Evolutionary conservation across 2,888 invertebrate species (phyloP), one percentile per base, ranked within the genome.

Genomic region (Drosophila lacicola): DNA sequence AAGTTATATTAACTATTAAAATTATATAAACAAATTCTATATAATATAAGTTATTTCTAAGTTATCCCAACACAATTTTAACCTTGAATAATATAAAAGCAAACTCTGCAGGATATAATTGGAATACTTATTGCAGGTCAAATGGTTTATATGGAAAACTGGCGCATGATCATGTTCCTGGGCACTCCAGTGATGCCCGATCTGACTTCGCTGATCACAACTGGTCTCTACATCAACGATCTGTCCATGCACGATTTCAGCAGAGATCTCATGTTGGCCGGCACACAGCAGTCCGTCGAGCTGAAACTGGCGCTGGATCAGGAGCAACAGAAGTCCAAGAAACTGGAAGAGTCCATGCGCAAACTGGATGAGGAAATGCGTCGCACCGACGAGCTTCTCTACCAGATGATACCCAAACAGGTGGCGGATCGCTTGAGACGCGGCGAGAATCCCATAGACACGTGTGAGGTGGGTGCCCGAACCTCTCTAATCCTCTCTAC

Each of bases 221-320:
- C 98, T 0, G 98, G 99, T 0, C 94, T 99, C 0, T 99, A 98
- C 91, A 98, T 99, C 91, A 99, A 99, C 91, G 99, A 99, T 93
- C 94, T 99, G 55, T 98, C 98, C n/a, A 98, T 99, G 96, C 99
- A 99, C 90, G 99, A 99, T 91, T 99, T 98, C 79, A 98, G 98
- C 94, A 95, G 97, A 92, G 98, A 99, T 92, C 93, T 98, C 42
- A 98, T 99, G 95, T 93, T 99, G 87, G 98, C 98, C 34, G 98
- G 98, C 34, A 98, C 98, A 0, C 99, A 99, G 91, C 99, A 99
- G 91, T 98, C 98, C 0, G 98, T 99, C 0, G 99, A 99, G 91
- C 93, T 99, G 45, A 99, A 98, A 92, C 93, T 99, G 76, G 98
- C 99, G 0, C 93, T 99, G 42, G 99, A 99, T 92, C 97, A 99